phyloP scores from a whole-genome alignment of 2,797 vertebrate genomes.

The Eupleurogrammus muticus region DNA sequence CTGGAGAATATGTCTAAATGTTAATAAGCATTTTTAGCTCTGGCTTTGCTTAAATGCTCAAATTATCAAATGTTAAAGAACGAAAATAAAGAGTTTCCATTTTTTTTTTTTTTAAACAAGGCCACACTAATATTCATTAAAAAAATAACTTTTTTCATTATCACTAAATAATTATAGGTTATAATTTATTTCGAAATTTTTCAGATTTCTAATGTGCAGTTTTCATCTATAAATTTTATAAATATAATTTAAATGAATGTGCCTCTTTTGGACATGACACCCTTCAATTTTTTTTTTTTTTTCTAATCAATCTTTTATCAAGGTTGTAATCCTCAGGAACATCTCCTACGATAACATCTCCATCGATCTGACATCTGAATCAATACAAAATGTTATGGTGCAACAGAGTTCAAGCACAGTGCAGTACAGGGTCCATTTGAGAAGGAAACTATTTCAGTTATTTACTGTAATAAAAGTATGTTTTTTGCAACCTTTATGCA shows the following conservation, averaged over 20 bases:
- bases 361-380: slow-evolving; percentile 13
- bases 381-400: slow-evolving; percentile 6
- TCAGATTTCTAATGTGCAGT: background rate
- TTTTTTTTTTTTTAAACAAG: slow-evolving; percentile 31
- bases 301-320: slow-evolving; percentile 3
- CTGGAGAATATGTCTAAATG: slow-evolving; percentile 44
- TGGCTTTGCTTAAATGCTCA: slow-evolving; percentile 29
- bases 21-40: slow-evolving; percentile 32
- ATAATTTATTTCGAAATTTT: background rate
- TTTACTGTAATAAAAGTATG: background rate
- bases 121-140: slow-evolving; percentile 17
- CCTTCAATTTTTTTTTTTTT: background rate
- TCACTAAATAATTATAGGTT: slow-evolving; percentile 3
- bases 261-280: background rate
- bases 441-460: slow-evolving; percentile 7
- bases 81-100: slow-evolving; percentile 12
- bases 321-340: slow-evolving; percentile 35
- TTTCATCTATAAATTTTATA: background rate
- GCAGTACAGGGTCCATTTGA: slow-evolving; percentile 42
- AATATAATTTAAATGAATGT: background rate
- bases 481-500: slow-evolving; percentile 42
- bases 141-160: background rate
- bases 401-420: slow-evolving; percentile 54
- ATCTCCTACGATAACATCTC: background rate
- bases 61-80: slow-evolving; percentile 19